phyloP scores from a whole-genome alignment of 2,888 invertebrate genomes.

The Melanophora roralis region DNA sequence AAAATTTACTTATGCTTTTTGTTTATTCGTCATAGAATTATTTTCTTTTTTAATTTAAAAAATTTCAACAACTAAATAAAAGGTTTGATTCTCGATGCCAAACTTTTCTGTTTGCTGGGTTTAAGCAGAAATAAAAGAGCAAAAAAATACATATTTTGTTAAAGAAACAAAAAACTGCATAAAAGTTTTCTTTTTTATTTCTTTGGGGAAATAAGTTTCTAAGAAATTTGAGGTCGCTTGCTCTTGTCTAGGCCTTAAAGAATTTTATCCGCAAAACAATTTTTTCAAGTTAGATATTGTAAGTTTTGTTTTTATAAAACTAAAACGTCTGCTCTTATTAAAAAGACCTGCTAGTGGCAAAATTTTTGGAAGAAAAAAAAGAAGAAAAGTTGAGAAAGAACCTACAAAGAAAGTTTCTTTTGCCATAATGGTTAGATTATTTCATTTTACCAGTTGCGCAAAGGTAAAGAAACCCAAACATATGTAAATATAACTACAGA shows the following conservation, averaged over 20 bases:
- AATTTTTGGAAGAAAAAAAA: background rate
- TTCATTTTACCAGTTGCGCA: constrained; percentile 20
- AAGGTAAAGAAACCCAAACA: constrained; percentile 22
- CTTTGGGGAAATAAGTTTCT: background rate
- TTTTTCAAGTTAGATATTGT: background rate
- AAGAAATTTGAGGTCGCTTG: background rate
- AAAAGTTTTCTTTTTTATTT: background rate
- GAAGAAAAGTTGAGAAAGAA: background rate
- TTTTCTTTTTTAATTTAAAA: too few relatives aligned
- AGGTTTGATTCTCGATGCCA: too few relatives aligned
- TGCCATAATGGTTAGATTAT: constrained; percentile 28
- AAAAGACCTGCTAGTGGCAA: background rate
- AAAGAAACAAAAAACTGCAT: background rate
- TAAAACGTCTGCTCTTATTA: background rate
- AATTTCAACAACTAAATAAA: too few relatives aligned
- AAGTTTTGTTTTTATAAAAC: background rate
- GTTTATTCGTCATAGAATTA: too few relatives aligned
- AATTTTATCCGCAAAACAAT: background rate
- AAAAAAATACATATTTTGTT: background rate
- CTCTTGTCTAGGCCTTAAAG: constrained; percentile 15
- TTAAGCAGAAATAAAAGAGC: background rate
- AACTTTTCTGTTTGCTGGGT: too few relatives aligned
- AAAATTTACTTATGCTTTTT: too few relatives aligned
- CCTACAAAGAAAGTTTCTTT: background rate
- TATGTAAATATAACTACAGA: constrained; percentile 15